Evolutionary conservation across 2,797 vertebrate species (phyloP), one percentile per base, ranked within the genome.

Genomic region (Glossophaga mutica): DNA sequence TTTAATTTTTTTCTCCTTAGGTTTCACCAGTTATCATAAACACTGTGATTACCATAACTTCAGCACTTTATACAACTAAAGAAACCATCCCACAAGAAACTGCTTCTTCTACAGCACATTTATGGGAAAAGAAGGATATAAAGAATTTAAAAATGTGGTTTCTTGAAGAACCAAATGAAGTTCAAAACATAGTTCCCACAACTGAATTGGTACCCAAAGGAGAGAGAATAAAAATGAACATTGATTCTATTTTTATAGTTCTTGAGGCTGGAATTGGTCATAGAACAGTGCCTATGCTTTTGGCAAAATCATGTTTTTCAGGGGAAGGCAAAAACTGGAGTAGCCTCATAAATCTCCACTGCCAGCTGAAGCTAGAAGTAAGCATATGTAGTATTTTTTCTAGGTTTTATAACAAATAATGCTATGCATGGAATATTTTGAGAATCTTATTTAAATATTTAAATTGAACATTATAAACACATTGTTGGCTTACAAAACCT

Each of bases 1-100:
- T 68, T 83, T 95, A 67, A 87, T 57, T 55, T 97, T 95, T 96
- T 62, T 86, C 59, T 21, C n/a, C 48, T 57, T 98, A 99, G 99
- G 99, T 99, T 84, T 99, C 99, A 96, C 99, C 99, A 70, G 99
- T 99, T 97, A 99, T 99, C 97, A 99, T 99, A 98, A 99, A 99
- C 98, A 99, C 99, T 2, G 99, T 99, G 87, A 99, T 99, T 97
- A 99, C 99, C 96, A 99, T 99, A 97, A 99, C 99, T 93, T 99
- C 99, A 19, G 99, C 99, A 11, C 97, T 99, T 97, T 99, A 98
- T 85, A 99, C 99, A 71, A 98, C 98, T 48, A 97, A 99, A 1
- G 99, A 99, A 98, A 98, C 98, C 26, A 98, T 98, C 0, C 98
- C 99, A 92, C 98, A 99, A 97, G 98, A 98, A 92, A 98, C 99